A percentile compares a stretch with the other conserved stretches of the same genome.
Evolutionary conservation across 2,797 vertebrate genomes (phyloP).

Genomic region (Pseudopleuronectes americanus): DNA sequence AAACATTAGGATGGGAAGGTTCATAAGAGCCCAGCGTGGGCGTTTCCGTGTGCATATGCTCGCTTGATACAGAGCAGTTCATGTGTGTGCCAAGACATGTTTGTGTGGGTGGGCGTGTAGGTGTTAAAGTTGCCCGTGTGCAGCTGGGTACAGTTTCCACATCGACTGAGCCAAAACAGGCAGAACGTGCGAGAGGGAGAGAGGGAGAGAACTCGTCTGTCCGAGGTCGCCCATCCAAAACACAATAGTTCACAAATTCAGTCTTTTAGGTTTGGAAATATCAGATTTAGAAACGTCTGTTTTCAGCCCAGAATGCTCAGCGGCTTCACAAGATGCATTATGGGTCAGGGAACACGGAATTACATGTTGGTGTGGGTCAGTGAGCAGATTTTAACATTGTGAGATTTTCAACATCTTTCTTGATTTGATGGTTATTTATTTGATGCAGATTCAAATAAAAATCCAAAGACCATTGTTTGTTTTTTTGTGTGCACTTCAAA

Average conservation of each 20-base stretch:
- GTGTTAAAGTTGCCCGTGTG: conserved; percentile 72
- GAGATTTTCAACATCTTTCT: too few species aligned
- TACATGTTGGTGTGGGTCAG: too few species aligned
- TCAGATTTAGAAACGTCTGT: too few species aligned
- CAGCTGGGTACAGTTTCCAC: conserved; percentile 58
- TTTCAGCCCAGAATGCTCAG: too few species aligned
- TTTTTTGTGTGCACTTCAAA: too few species aligned
- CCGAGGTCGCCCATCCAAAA: conserved; percentile 27
- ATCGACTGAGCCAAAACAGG: conserved; percentile 40
- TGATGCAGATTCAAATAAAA: too few species aligned
- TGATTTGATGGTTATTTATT: too few species aligned
- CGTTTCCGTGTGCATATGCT: conserved; percentile 75
- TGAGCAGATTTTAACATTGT: too few species aligned
- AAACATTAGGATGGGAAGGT: conserved; percentile 76
- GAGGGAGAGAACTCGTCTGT: conserved; percentile 22
- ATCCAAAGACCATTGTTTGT: too few species aligned
- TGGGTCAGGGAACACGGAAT: too few species aligned
- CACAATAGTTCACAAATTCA: not conserved
- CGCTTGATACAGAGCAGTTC: conserved; percentile 62
- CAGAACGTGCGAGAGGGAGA: conserved; percentile 38
- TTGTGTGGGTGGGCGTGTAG: conserved; percentile 68
- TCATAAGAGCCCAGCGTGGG: conserved; percentile 69
- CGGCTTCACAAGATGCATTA: too few species aligned
- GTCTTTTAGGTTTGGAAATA: too few species aligned
- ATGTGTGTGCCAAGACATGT: conserved; percentile 76